Evolutionary conservation across 2,888 invertebrate species (phyloP).

Genomic region (Neoascia interrupta): DNA sequence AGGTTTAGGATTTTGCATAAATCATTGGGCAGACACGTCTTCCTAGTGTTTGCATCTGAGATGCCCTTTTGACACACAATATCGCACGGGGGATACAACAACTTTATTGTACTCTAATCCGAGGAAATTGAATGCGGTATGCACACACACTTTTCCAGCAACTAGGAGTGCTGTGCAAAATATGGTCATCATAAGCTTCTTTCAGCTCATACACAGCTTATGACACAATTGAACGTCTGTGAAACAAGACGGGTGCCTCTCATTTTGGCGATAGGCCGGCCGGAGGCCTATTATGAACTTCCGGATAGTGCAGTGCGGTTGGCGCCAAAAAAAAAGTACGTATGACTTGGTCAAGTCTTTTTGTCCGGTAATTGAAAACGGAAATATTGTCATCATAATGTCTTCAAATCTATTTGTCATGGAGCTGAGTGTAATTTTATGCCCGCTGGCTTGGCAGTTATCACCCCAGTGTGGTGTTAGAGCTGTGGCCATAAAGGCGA

Average conservation of each 20-base stretch:
- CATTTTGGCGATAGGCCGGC: conserved; percentile 9
- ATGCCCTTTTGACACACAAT: conserved; percentile 39
- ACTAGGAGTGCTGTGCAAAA: conserved; percentile 16
- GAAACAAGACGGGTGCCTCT: not conserved
- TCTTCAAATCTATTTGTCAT: conserved; percentile 36
- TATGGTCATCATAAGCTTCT: conserved; percentile 29
- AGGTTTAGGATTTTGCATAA: conserved; percentile 51
- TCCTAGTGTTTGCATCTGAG: no score
- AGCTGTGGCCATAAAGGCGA: not conserved
- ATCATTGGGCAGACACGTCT: conserved; percentile 8
- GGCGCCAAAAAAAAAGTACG: conserved; percentile 28
- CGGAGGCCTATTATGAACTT: conserved; percentile 16
- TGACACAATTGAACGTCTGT: not conserved
- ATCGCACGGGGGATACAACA: conserved; percentile 10
- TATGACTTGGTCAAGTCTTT: not conserved
- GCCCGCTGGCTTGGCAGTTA: not conserved
- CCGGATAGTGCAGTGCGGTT: conserved; percentile 21
- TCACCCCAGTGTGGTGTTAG: conserved; percentile 1
- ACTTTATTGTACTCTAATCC: not conserved
- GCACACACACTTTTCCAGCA: conserved; percentile 33
- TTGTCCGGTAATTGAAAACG: conserved; percentile 37
- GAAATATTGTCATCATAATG: conserved; percentile 30
- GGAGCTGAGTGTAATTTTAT: conserved; percentile 18
- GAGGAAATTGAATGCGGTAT: conserved; percentile 14
- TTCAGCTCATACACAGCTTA: not conserved